Percentiles rank a stretch among this genome's conserved stretches.
These are phyloP conservation scores for Condylura cristata DNA, from an alignment of 2,113 vertebrate genomes.

Conservation along the genomic window DNA sequence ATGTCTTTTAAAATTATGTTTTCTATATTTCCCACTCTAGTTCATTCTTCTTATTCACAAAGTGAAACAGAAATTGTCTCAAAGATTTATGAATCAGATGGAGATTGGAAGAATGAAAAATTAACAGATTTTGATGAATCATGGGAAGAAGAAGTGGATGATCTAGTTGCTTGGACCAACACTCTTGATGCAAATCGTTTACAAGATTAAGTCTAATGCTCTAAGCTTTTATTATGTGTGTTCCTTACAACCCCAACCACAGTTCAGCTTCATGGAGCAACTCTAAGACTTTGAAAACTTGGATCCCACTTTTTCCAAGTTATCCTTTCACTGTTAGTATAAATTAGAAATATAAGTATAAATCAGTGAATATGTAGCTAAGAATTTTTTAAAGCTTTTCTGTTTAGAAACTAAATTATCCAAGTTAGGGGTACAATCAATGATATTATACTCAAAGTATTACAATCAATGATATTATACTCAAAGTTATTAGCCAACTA, in stretches of 20 bases:
- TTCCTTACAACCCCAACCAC: neutral
- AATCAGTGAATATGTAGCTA: neutral
- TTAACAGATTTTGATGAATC: neutral
- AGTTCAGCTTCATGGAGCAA: neutral
- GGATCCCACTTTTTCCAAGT: neutral
- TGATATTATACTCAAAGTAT: neutral
- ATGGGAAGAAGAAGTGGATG: constrained; percentile 77
- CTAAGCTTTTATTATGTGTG: neutral
- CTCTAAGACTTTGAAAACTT: neutral
- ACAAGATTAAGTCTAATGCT: neutral
- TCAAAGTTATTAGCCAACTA: neutral
- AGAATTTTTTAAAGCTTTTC: neutral
- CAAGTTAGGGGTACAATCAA: neutral
- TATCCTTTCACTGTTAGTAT: neutral
- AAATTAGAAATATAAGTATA: constrained; percentile 13
- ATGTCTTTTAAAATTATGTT: neutral
- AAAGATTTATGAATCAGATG: fast-evolving
- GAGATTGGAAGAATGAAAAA: neutral
- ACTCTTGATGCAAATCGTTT: constrained; percentile 49
- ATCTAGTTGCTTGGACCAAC: constrained; percentile 74
- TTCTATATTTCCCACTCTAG: constrained; percentile 25
- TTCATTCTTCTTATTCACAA: neutral
- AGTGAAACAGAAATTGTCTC: fast-evolving
- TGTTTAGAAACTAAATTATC: neutral
- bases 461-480: neutral